phyloP scores from a whole-genome alignment of 2,797 vertebrate species.

The Lutjanus argentimaculatus region DNA sequence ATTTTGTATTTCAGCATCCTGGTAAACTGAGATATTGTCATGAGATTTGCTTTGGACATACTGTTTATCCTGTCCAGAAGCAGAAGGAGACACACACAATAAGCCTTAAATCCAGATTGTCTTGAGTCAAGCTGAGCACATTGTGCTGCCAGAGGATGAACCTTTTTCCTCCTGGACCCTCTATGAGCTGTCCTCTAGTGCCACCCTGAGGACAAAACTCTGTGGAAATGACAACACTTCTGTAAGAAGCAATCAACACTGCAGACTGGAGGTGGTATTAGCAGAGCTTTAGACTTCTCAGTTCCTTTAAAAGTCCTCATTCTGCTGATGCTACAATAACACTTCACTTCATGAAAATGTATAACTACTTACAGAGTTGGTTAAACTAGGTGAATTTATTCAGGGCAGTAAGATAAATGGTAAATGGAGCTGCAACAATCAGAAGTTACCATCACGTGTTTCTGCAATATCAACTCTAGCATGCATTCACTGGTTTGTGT shows the following conservation, averaged over 20 bases:
- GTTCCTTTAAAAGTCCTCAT: neutral
- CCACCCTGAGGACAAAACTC: neutral
- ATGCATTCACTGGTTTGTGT: neutral
- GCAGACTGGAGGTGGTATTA: neutral
- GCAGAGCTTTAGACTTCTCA: neutral
- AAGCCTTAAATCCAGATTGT: neutral
- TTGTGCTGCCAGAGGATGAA: slow-evolving; percentile 1
- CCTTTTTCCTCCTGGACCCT: neutral
- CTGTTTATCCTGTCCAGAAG: too few species aligned
- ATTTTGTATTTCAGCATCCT: too few species aligned
- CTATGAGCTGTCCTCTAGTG: too few species aligned
- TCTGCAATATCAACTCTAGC: neutral
- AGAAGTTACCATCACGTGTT: neutral
- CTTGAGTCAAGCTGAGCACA: neutral
- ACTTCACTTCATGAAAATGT: neutral
- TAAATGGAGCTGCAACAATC: neutral
- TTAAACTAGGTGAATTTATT: neutral
- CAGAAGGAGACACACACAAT: neutral
- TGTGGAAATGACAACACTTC: neutral
- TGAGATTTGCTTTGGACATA: neutral
- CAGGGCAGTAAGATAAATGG: neutral
- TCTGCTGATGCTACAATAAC: neutral
- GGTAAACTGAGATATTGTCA: too few species aligned
- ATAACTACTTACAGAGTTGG: neutral
- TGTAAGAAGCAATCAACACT: neutral